Evolutionary conservation across 2,797 vertebrate genomes (phyloP).

Genomic region (Macropodus opercularis): DNA sequence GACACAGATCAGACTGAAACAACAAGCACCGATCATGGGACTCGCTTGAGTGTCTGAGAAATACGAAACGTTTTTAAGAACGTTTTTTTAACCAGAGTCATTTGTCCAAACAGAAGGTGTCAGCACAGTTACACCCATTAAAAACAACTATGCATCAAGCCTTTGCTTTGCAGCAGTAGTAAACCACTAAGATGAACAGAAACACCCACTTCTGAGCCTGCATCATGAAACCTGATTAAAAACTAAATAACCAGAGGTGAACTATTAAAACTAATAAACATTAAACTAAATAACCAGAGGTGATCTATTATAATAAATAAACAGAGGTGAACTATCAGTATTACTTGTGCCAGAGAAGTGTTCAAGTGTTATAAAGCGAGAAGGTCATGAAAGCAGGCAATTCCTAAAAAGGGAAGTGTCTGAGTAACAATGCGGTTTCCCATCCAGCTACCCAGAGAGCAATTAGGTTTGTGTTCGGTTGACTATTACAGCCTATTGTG

Average conservation of each 20-base stretch:
- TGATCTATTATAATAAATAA: no score
- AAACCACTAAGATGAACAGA: constrained; percentile 5
- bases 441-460: background rate
- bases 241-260: no score
- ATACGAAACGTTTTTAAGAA: background rate
- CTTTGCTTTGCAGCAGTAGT: background rate
- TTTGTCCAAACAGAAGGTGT: constrained; percentile 10
- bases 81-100: background rate
- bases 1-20: background rate
- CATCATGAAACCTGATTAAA: constrained; percentile 14
- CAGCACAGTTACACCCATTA: constrained; percentile 63
- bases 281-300: no score
- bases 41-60: constrained; percentile 22
- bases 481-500: background rate
- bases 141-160: constrained; percentile 32
- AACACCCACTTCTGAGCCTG: background rate
- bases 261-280: no score
- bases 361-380: constrained; percentile 14
- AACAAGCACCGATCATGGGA: constrained; percentile 36
- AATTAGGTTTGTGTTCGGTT: no score
- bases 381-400: constrained; percentile 14
- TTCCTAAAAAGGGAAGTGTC: constrained; percentile 12
- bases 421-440: background rate
- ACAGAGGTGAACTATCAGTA: no score
- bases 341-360: constrained; percentile 11